These are phyloP conservation scores for Tylochromis polylepis DNA, from an alignment of 2,113 vertebrate species.

Conservation along the genomic window DNA sequence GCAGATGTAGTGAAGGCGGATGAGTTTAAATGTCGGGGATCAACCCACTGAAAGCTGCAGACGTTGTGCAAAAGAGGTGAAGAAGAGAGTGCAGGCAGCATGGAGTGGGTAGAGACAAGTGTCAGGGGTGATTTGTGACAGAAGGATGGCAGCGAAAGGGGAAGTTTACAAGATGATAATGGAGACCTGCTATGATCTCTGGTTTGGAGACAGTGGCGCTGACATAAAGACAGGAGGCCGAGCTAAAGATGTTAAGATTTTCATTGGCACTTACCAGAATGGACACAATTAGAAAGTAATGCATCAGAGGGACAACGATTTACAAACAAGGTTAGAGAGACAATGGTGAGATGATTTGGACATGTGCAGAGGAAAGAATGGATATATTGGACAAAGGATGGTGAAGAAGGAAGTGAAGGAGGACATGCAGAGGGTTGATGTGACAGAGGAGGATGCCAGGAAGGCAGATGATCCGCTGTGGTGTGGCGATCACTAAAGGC, in stretches of 20 bases:
- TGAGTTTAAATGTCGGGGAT: too few relatives aligned
- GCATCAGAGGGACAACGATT: background rate
- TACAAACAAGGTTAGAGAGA: background rate
- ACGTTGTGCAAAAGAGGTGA: background rate
- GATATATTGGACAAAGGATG: background rate
- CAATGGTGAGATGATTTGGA: background rate
- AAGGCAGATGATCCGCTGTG: background rate
- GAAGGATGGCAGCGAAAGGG: background rate
- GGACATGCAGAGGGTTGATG: background rate
- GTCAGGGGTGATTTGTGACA: background rate
- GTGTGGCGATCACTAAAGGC: background rate
- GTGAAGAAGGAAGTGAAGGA: background rate
- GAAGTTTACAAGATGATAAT: background rate
- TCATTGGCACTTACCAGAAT: background rate
- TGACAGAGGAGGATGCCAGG: background rate
- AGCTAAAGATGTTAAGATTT: background rate
- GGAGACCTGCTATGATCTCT: background rate
- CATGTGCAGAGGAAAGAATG: background rate
- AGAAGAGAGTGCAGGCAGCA: background rate
- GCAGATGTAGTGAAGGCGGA: background rate
- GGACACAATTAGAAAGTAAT: background rate
- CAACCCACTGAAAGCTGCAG: too few relatives aligned
- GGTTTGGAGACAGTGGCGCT: background rate
- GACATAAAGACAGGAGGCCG: background rate
- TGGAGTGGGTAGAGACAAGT: background rate